phyloP scores from a whole-genome alignment of 2,797 vertebrate species.

The Bradypus variegatus region DNA sequence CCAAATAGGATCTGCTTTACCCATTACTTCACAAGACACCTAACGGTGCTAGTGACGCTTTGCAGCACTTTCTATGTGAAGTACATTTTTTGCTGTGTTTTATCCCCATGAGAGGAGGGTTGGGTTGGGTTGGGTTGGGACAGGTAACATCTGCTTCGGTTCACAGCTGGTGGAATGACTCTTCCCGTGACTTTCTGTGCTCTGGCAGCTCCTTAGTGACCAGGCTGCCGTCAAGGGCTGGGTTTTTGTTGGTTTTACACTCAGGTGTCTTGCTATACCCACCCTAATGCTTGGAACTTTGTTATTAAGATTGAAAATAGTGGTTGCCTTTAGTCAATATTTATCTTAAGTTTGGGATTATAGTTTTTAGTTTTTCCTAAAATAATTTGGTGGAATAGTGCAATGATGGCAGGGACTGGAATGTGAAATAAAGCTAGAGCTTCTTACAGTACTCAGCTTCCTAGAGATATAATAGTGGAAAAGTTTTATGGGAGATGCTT shows the following conservation, averaged over 20 bases:
- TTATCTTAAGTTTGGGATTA: not conserved
- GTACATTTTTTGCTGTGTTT: not conserved
- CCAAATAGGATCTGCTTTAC: not conserved
- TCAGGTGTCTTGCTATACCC: not conserved
- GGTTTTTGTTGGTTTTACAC: not conserved
- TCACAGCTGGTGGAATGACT: not conserved
- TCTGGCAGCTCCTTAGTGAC: not conserved
- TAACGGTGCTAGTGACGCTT: rapidly evolving
- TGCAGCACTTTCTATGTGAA: not conserved
- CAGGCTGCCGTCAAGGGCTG: not conserved
- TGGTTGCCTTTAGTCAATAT: not conserved
- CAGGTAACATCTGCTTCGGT: rapidly evolving
- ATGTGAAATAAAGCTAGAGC: not conserved
- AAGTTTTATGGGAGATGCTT: not conserved
- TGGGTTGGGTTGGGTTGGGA: not conserved
- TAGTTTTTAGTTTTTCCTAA: not conserved
- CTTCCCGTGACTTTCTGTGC: not conserved
- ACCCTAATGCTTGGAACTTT: not conserved
- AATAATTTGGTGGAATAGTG: not conserved
- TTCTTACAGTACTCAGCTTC: not conserved
- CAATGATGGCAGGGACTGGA: not conserved
- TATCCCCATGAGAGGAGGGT: rapidly evolving
- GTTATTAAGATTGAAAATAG: not conserved
- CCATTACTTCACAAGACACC: rapidly evolving
- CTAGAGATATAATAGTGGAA: rapidly evolving